These are phyloP conservation scores for Thalassaphorura encarpata DNA, from an alignment of 1,140 invertebrate species.

Conservation along the genomic window DNA sequence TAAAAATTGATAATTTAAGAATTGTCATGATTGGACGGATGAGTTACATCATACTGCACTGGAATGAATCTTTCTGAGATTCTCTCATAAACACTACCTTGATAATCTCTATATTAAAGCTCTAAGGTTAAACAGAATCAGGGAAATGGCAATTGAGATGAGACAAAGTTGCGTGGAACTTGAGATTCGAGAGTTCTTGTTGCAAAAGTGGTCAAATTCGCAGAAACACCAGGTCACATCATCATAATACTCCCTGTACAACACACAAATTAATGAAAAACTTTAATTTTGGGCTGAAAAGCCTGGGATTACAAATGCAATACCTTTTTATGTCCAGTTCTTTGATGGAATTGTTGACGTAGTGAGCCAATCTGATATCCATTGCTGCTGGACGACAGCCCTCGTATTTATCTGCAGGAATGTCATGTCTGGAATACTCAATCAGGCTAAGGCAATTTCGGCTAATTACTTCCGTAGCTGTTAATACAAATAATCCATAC, in stretches of 20 bases:
- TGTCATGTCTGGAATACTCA: slow-evolving; percentile 63
- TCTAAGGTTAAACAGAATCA: background rate
- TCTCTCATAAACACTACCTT: too few relatives aligned
- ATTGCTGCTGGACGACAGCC: slow-evolving; percentile 69
- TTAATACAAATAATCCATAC: slow-evolving; percentile 35
- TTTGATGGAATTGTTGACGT: slow-evolving; percentile 75
- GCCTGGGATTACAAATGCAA: background rate
- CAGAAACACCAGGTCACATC: slow-evolving; percentile 82
- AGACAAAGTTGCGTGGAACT: too few relatives aligned
- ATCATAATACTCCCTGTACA: slow-evolving; percentile 68
- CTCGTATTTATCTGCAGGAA: slow-evolving; percentile 84
- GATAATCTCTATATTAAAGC: too few relatives aligned
- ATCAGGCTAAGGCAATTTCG: slow-evolving; percentile 75
- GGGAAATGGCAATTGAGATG: too few relatives aligned
- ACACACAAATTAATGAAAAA: slow-evolving; percentile 25
- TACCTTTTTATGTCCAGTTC: slow-evolving; percentile 74
- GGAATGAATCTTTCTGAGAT: too few relatives aligned
- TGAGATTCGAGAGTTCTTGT: too few relatives aligned
- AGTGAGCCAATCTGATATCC: slow-evolving; percentile 68
- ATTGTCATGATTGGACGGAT: too few relatives aligned
- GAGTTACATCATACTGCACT: too few relatives aligned
- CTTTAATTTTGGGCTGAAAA: background rate
- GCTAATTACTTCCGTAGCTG: slow-evolving; percentile 67
- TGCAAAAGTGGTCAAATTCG: slow-evolving; percentile 81
- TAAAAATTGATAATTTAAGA: too few relatives aligned